Evolutionary conservation across 2,797 vertebrate genomes (phyloP), one percentile per base, ranked within the genome.

Genomic region (Prunella strophiata): DNA sequence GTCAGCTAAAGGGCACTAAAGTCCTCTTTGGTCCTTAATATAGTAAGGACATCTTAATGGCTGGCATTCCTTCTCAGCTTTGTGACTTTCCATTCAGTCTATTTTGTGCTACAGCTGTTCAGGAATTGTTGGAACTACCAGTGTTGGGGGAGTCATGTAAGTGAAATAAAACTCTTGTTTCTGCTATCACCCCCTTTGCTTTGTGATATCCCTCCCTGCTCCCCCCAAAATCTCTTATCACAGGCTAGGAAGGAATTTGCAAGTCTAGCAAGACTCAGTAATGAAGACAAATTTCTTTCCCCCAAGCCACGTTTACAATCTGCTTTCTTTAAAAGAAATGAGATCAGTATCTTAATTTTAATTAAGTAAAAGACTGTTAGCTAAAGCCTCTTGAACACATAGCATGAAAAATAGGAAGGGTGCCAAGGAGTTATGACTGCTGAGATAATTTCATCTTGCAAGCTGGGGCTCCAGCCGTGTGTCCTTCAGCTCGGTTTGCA

Each of bases 211-310:
- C 18, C 7, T 71, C 7, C 7, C 8, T 42, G 17, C 19, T 68
- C 30, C 34, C 34, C 29, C 25, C 7, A 0, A 9, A 55, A 38
- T 45, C 11, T 40, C 36, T 66, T 0, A 0, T 42, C 9, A 5
- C 2, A 42, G 3, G 52, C 9, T 57, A 26, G 36, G 36, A 48
- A 72, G 27, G 43, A 68, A 59, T 16, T 43, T 75, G 59, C 30
- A 85, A 83, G 45, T 27, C 11, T 58, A 48, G 52, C 34, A 47
- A 70, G 55, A 47, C 9, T 76, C 34, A 12, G 25, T 88, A 70
- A 67, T 45, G 51, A 54, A 66, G 36, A 27, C 6, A 2, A 25
- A 16, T 59, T 50, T 74, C 63, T 50, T 48, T 26, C 15, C 58
- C 63, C 58, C 8, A 36, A 79, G 25, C 32, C 58, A 26, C 40